These are phyloP conservation scores for Emydura subglobosa DNA, from an alignment of 2,113 vertebrate species.

Conservation along the genomic window DNA sequence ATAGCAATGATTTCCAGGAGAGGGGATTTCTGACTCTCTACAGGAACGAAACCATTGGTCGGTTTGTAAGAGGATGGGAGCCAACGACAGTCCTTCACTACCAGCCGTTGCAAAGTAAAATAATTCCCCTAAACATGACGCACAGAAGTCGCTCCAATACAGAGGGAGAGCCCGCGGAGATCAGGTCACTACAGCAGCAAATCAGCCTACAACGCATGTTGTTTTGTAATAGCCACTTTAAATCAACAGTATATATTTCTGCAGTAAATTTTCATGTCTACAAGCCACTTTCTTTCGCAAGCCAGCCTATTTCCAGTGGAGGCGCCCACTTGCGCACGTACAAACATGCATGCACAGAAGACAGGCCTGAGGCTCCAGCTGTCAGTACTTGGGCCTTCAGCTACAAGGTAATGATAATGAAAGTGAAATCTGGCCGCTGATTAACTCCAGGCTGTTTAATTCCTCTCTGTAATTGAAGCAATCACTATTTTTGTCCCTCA, in stretches of 20 bases:
- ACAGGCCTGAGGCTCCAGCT: neutral
- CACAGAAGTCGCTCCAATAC: neutral
- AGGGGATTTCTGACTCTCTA: neutral
- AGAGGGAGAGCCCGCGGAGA: neutral
- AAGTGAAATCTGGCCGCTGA: neutral
- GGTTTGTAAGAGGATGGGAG: neutral
- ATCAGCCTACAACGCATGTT: neutral
- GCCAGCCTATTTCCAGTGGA: neutral
- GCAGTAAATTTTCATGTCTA: neutral
- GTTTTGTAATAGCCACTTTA: neutral
- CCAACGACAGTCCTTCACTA: neutral
- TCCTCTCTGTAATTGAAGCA: neutral
- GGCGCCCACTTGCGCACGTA: neutral
- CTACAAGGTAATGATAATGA: neutral
- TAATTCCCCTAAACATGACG: neutral
- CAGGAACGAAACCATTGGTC: slow-evolving; percentile 32
- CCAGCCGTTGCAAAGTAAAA: neutral
- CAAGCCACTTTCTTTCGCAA: neutral
- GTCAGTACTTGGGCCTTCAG: neutral
- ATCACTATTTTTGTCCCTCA: neutral
- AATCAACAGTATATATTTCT: neutral
- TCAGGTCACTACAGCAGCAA: neutral
- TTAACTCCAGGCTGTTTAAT: neutral
- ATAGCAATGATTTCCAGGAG: neutral
- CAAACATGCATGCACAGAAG: fast-evolving